Evolutionary conservation across 2,888 invertebrate species (phyloP).

Genomic region (Himalopsyche kuldschensis): DNA sequence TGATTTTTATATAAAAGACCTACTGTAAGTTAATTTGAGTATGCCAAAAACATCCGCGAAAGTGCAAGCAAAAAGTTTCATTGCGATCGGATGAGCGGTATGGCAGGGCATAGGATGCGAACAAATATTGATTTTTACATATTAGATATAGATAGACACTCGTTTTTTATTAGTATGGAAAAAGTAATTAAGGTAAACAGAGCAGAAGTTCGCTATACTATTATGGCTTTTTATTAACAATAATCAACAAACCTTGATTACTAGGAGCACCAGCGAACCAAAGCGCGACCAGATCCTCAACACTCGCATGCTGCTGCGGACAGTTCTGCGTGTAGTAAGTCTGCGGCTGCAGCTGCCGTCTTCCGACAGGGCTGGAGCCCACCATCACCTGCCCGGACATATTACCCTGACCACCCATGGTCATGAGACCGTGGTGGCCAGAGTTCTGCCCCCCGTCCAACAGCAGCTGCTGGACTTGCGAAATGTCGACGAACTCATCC

Average conservation of each 20-base stretch:
- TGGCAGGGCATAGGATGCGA: no score
- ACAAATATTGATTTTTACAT: no score
- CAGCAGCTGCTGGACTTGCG: conserved; percentile 77
- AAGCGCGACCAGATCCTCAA: conserved; percentile 75
- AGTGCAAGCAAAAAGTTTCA: no score
- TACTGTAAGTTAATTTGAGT: no score
- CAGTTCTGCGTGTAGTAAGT: conserved; percentile 46
- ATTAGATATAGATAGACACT: no score
- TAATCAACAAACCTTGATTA: conserved; percentile 54
- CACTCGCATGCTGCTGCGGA: conserved; percentile 60
- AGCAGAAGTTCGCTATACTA: no score
- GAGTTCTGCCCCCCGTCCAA: conserved; percentile 53
- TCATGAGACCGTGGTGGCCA: conserved; percentile 41
- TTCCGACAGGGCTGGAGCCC: conserved; percentile 42
- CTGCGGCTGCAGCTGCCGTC: conserved; percentile 22
- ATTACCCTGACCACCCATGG: conserved; percentile 24
- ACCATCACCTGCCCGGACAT: conserved; percentile 28
- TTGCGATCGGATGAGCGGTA: no score
- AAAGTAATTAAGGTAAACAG: no score
- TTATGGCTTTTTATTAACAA: no score
- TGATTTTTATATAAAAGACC: no score
- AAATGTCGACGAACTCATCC: conserved; percentile 82
- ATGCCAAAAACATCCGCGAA: no score
- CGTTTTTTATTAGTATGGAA: no score
- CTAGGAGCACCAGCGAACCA: conserved; percentile 67